A percentile compares a stretch with the other conserved stretches of the same genome.
Conservation (phyloP, 2,113 vertebrate species). For the Corythornis madagascariensis region DNA sequence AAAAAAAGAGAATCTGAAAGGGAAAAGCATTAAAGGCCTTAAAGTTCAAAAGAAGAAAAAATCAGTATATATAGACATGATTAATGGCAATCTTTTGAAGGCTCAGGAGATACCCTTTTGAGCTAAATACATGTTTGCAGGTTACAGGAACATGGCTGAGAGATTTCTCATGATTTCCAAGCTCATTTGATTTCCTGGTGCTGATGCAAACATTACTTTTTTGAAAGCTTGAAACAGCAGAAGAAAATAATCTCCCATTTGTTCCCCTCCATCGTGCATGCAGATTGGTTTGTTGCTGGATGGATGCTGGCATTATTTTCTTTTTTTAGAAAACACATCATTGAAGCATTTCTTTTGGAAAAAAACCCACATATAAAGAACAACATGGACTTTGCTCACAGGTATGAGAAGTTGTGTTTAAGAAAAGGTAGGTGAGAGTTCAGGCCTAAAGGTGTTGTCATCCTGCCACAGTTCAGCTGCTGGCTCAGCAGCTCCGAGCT, state of each 20-base stretch:
- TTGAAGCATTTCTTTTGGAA: constrained; percentile 45
- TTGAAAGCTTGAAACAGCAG: background rate
- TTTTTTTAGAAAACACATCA: constrained; percentile 36
- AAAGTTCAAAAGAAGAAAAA: constrained; percentile 1
- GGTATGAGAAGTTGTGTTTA: constrained; percentile 26
- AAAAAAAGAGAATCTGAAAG: background rate
- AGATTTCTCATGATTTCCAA: constrained; percentile 17
- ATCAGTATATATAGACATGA: background rate
- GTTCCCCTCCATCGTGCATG: background rate
- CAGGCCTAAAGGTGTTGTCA: background rate
- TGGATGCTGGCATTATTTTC: constrained; percentile 32
- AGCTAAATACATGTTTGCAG: background rate
- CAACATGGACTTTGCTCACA: background rate
- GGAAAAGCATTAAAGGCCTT: background rate
- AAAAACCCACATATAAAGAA: constrained; percentile 44
- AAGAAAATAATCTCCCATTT: background rate
- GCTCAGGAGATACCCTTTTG: background rate
- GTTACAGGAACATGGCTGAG: background rate
- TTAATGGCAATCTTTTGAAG: background rate
- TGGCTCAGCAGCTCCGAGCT: too few species aligned
- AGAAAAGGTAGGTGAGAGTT: background rate
- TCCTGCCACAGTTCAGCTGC: background rate
- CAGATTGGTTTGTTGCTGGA: background rate
- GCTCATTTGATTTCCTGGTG: background rate
- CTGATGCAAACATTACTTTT: background rate